phyloP scores from a whole-genome alignment of 1,140 invertebrate genomes.

The Phenacoccus solenopsis region DNA sequence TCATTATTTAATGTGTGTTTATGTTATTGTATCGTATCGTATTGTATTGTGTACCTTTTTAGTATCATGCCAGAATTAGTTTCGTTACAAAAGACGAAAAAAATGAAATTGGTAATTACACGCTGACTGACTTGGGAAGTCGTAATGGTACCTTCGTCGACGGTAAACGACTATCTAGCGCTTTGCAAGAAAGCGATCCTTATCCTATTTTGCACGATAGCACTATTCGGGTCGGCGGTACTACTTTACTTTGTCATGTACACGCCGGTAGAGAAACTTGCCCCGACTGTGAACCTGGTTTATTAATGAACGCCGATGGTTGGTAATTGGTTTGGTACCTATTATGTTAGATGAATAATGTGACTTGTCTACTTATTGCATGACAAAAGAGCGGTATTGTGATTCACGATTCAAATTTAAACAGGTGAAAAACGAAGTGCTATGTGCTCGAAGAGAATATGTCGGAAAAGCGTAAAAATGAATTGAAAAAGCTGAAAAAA shows the following conservation, averaged over 20 bases:
- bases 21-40: background rate
- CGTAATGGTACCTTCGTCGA: slow-evolving; percentile 79
- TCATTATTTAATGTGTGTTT: background rate
- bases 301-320: slow-evolving; percentile 30
- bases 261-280: slow-evolving; percentile 75
- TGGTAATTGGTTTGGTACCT: background rate
- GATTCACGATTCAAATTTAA: background rate
- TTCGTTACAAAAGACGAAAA: slow-evolving; percentile 37
- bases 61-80: slow-evolving; percentile 61
- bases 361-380: no score
- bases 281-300: slow-evolving; percentile 79
- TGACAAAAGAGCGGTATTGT: background rate
- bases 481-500: slow-evolving; percentile 66
- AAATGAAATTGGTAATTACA: slow-evolving; percentile 43
- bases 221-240: slow-evolving; percentile 52
- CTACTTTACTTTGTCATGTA: slow-evolving; percentile 70
- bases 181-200: slow-evolving; percentile 52
- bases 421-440: background rate
- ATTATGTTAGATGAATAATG: background rate
- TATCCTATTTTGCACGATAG: slow-evolving; percentile 58
- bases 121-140: slow-evolving; percentile 66
- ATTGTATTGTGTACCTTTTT: slow-evolving; percentile 28
- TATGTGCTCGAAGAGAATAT: slow-evolving; percentile 10
- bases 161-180: slow-evolving; percentile 54
- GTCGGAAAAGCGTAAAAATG: slow-evolving; percentile 40